Evolutionary conservation across 2,888 invertebrate genomes (phyloP).

Genomic region (Torymus auratus): DNA sequence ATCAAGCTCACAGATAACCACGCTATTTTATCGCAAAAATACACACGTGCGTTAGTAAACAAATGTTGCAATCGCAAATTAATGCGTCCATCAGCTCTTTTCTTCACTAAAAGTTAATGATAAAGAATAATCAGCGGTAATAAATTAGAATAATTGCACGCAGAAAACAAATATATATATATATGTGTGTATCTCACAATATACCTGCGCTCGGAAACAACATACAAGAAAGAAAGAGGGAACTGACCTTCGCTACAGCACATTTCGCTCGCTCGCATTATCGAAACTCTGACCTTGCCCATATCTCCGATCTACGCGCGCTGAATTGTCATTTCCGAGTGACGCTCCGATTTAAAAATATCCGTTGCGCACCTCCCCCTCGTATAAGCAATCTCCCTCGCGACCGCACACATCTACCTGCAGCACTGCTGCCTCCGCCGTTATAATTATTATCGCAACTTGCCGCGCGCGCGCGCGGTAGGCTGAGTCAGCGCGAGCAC

Average conservation of each 20-base stretch:
- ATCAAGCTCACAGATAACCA: no score
- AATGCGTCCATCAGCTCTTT: no score
- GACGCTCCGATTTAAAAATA: conserved; percentile 19
- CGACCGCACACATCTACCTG: neutral
- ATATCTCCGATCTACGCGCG: conserved; percentile 1
- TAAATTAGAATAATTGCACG: no score
- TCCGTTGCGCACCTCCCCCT: neutral
- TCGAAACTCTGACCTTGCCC: conserved; percentile 5
- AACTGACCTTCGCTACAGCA: neutral
- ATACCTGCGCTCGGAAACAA: no score
- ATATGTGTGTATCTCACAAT: no score
- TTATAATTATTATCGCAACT: conserved; percentile 40
- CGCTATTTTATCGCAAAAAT: no score
- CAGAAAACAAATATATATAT: no score
- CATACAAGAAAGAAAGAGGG: no score
- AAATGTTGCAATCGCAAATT: no score
- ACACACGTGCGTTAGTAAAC: neutral
- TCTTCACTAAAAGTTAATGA: no score
- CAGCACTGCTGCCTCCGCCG: neutral
- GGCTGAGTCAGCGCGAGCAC: conserved; percentile 27
- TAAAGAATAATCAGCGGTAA: no score
- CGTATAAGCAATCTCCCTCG: no score
- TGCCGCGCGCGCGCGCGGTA: neutral
- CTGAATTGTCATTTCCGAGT: neutral
- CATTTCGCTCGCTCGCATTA: neutral